Conservation (phyloP, 2,113 vertebrate species). For the Leptobrachium ailaonicum region DNA sequence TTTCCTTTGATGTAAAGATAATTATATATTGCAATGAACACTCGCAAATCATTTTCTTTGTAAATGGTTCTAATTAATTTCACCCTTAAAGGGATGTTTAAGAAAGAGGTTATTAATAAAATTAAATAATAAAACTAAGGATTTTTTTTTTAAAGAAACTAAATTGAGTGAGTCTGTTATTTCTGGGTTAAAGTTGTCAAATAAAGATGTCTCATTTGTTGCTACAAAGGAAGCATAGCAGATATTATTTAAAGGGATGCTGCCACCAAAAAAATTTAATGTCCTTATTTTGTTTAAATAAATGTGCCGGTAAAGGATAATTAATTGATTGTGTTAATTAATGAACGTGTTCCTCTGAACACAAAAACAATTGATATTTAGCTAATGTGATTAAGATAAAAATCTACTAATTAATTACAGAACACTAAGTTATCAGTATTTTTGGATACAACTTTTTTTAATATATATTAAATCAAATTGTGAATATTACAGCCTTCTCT, state of each 20-base stretch:
- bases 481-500: too few species aligned
- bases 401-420: too few species aligned
- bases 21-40: conserved; percentile 67
- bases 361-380: too few species aligned
- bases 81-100: conserved; percentile 82
- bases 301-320: conserved; percentile 8
- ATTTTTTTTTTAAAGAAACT: conserved; percentile 57
- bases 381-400: too few species aligned
- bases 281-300: neutral
- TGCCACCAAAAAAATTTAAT: neutral
- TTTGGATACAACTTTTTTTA: too few species aligned
- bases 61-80: conserved; percentile 84
- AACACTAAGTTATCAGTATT: too few species aligned
- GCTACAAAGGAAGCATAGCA: neutral
- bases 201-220: conserved; percentile 6
- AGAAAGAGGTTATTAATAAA: conserved; percentile 71
- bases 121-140: conserved; percentile 57
- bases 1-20: conserved; percentile 68
- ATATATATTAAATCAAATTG: too few species aligned
- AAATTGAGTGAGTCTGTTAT: neutral
- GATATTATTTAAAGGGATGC: conserved; percentile 16
- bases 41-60: conserved; percentile 83
- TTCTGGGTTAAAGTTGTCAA: neutral
- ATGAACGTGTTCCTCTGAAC: too few species aligned
- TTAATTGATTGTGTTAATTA: neutral